Base-by-base conservation (phyloP, 2,888 invertebrate genomes). In the Drosophila picticornis region DNA sequence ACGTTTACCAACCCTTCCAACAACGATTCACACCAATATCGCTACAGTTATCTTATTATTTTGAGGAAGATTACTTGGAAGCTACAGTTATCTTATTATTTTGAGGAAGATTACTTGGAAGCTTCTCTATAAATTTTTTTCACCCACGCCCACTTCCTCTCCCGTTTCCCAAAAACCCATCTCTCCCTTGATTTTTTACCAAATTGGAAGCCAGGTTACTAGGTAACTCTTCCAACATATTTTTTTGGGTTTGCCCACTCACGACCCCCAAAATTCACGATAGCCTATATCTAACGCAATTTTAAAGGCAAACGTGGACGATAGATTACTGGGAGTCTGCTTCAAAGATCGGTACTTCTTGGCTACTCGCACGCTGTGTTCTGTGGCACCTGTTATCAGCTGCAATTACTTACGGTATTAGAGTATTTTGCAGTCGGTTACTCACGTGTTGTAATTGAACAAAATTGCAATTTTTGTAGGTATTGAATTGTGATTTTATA, bases 401-500 rank as follows among this genome's bases (percentile, higher is more conserved):
- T 43, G 40, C n/a, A n/a, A 40, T 40, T 22, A 2, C 2, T 2
- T 22, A 40, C 10, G 40, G n/a, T 43, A 22, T 43, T 22, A 22
- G 22, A 1, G 11, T 11, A 43, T 22, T 43, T 43, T 5, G 40
- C 5, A 22, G n/a, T 40, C 40, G 4, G 40, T 2, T 40, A 40
- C n/a, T n/a, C n/a, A n/a, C 10, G 1, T n/a, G 40, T 31, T 38
- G 9, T 9, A 31, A 22, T 16, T 22, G 3, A 32, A 34, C 13
- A 63, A 27, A 48, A n/a, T 3, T 16, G 22, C 7, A 32, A 25
- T 64, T 36, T 55, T 27, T 19, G 0, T 19, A 38, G 40, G 29
- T 40, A 48, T 38, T 22, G 2, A 31, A 5, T 25, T 34, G 38
- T 16, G 19, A 27, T 34, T 55, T 53, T 59, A 36, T 55, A 79